phyloP scores from a whole-genome alignment of 2,888 invertebrate species.

The Syritta pipiens region DNA sequence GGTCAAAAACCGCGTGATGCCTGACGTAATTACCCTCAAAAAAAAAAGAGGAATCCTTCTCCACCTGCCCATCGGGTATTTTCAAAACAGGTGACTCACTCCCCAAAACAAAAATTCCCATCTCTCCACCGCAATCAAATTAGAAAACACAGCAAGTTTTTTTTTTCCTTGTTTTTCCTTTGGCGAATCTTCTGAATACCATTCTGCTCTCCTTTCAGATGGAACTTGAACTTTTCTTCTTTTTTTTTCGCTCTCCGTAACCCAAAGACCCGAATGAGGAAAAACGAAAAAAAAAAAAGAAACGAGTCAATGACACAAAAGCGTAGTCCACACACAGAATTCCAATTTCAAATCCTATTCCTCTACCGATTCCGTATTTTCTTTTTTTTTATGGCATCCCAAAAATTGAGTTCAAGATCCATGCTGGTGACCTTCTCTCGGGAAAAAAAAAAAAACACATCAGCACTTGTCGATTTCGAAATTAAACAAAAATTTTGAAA shows the following conservation, averaged over 20 bases:
- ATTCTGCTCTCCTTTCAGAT: neutral
- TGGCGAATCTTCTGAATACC: neutral
- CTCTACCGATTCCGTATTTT: constrained; percentile 5
- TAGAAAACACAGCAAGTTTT: too few relatives aligned
- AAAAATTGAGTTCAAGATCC: constrained; percentile 68
- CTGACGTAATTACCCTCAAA: constrained; percentile 44
- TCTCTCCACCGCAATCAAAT: constrained; percentile 25
- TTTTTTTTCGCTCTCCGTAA: constrained; percentile 10
- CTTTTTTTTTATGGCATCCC: constrained; percentile 41
- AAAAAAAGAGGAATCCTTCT: constrained; percentile 5
- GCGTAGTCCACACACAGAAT: constrained; percentile 23
- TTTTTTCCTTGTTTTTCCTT: neutral
- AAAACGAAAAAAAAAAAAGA: neutral
- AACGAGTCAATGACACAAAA: constrained; percentile 44
- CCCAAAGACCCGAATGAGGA: neutral
- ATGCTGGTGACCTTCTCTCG: constrained; percentile 59
- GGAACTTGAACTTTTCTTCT: neutral
- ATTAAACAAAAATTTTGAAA: constrained; percentile 64
- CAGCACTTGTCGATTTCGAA: constrained; percentile 57
- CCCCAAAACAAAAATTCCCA: neutral
- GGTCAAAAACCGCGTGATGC: constrained; percentile 54
- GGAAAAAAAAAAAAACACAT: constrained; percentile 11
- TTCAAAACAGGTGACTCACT: constrained; percentile 36
- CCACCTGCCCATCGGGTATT: constrained; percentile 3
- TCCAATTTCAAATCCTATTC: constrained; percentile 34